Conservation (phyloP, 2,888 invertebrate genomes). For the Papilio gigon region DNA sequence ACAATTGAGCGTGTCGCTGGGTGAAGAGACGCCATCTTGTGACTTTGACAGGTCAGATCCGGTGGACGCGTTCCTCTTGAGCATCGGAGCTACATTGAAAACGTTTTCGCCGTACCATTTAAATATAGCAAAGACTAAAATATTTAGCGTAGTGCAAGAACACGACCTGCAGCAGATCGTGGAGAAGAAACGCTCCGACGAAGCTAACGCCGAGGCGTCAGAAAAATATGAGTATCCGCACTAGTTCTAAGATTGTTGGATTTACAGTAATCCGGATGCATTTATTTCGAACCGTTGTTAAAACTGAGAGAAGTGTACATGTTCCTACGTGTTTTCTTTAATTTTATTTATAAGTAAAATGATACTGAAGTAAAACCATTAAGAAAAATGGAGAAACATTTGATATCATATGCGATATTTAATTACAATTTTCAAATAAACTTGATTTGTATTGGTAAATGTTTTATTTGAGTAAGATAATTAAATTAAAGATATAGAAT, state of each 20-base stretch:
- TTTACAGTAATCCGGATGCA: too few relatives aligned
- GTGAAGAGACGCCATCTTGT: slow-evolving; percentile 49
- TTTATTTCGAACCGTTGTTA: too few relatives aligned
- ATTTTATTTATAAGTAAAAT: too few relatives aligned
- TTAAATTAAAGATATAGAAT: too few relatives aligned
- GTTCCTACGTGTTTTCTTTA: too few relatives aligned
- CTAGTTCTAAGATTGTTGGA: slow-evolving; percentile 5
- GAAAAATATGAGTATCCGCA: slow-evolving; percentile 31
- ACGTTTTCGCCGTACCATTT: slow-evolving; percentile 74
- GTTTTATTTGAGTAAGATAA: too few relatives aligned
- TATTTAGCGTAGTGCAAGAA: slow-evolving; percentile 75
- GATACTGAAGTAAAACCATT: too few relatives aligned
- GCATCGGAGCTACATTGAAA: slow-evolving; percentile 72
- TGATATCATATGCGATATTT: too few relatives aligned
- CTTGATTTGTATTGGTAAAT: too few relatives aligned
- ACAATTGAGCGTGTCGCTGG: slow-evolving; percentile 46
- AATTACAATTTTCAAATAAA: too few relatives aligned
- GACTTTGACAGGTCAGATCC: slow-evolving; percentile 68
- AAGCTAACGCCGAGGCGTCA: slow-evolving; percentile 46
- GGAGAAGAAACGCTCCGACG: slow-evolving; percentile 54
- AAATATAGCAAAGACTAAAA: slow-evolving; percentile 76
- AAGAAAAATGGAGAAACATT: too few relatives aligned
- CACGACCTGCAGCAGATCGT: slow-evolving; percentile 77
- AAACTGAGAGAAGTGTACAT: too few relatives aligned
- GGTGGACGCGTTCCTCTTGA: slow-evolving; percentile 71